Conservation (phyloP, 2,113 vertebrate species). For the Anguilla japonica region DNA sequence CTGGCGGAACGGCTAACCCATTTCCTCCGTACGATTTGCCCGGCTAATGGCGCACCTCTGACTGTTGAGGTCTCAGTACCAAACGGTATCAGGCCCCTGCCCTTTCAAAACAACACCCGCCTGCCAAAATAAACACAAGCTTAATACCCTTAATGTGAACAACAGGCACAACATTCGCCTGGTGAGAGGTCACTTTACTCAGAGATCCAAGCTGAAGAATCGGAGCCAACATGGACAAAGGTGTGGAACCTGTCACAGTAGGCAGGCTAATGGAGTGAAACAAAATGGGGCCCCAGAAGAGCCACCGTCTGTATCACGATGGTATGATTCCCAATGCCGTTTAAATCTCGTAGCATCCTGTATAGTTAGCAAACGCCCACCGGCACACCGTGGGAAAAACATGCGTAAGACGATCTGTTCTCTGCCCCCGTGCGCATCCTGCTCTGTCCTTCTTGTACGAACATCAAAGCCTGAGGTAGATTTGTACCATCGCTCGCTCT, state of each 20-base stretch:
- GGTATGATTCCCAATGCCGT: background rate
- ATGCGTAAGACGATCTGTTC: background rate
- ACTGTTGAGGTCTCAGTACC: background rate
- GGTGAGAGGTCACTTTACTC: background rate
- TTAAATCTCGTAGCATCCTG: background rate
- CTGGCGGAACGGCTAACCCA: background rate
- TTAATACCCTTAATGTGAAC: background rate
- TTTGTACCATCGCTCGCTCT: background rate
- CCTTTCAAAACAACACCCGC: background rate
- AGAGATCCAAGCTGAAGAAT: background rate
- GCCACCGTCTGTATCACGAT: background rate
- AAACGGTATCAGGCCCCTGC: background rate
- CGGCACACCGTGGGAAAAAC: background rate
- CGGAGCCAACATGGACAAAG: background rate
- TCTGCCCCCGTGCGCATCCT: background rate
- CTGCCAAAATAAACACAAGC: background rate
- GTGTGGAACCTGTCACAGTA: background rate
- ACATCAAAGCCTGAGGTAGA: background rate
- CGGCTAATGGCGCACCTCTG: background rate
- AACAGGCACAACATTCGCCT: background rate
- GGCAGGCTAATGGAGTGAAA: background rate
- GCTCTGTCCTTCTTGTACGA: background rate
- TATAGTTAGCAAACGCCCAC: background rate
- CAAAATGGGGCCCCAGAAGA: background rate
- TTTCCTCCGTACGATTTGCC: background rate